These are phyloP conservation scores for Subanguina moxae DNA, from an alignment of 1,140 invertebrate genomes.

Conservation along the genomic window DNA sequence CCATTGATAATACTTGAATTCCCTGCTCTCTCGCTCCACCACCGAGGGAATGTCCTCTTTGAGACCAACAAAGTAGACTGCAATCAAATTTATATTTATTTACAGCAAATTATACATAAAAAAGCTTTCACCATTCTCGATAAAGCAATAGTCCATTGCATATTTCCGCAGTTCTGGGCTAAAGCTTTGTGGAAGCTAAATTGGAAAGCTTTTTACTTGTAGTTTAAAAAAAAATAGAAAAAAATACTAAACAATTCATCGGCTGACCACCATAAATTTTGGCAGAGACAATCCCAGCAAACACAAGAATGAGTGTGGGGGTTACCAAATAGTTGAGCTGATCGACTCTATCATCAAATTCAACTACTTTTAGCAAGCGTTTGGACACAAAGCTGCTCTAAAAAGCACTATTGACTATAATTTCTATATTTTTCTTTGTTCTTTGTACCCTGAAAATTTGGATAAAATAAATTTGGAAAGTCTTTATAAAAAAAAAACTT, in stretches of 20 bases:
- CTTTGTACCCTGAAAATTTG: too few relatives aligned
- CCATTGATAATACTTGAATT: conserved; percentile 19
- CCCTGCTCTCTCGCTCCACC: conserved; percentile 4
- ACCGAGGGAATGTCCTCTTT: conserved; percentile 8
- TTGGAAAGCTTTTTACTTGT: neutral
- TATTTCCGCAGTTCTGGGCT: conserved; percentile 8
- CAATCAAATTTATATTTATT: too few relatives aligned
- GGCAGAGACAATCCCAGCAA: neutral
- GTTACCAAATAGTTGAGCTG: conserved; percentile 13
- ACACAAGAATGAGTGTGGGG: conserved; percentile 5
- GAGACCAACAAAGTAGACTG: conserved; percentile 13
- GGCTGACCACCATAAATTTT: conserved; percentile 5
- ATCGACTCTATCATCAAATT: conserved; percentile 14
- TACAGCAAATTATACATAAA: too few relatives aligned
- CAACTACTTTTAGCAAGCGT: neutral
- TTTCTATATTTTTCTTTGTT: too few relatives aligned
- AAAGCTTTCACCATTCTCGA: conserved; percentile 4
- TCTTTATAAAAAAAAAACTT: too few relatives aligned
- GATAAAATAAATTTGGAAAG: too few relatives aligned
- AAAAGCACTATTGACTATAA: too few relatives aligned
- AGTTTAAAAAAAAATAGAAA: neutral
- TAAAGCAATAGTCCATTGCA: conserved; percentile 16
- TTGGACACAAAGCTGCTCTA: neutral
- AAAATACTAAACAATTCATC: conserved; percentile 13
- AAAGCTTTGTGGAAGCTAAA: conserved; percentile 1